Evolutionary conservation across 2,888 invertebrate species (phyloP).

Genomic region (Hartigia nigra): DNA sequence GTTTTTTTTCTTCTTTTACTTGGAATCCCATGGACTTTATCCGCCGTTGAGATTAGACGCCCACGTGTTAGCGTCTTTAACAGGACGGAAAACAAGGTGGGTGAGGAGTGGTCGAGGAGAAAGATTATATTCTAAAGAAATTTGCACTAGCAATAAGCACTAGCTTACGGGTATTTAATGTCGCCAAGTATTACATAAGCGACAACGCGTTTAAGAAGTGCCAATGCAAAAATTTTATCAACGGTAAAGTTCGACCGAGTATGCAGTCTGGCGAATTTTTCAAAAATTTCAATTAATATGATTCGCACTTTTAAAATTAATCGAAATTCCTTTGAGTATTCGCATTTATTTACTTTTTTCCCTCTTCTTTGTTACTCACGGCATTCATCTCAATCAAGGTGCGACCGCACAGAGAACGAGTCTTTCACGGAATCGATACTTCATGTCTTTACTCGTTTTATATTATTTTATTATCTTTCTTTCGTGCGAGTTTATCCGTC

Average conservation of each 20-base stretch:
- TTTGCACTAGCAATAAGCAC: conserved; percentile 23
- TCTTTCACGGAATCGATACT: not conserved
- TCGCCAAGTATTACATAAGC: conserved; percentile 5
- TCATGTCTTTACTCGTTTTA: not conserved
- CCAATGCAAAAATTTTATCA: not conserved
- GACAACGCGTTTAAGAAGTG: not conserved
- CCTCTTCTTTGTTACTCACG: not conserved
- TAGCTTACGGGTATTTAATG: not conserved
- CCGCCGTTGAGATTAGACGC: not conserved
- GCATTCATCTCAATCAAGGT: not conserved
- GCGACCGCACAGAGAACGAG: not conserved
- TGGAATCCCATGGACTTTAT: not conserved
- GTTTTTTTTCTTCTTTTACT: not conserved
- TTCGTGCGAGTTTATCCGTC: not conserved
- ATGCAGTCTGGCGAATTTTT: not conserved
- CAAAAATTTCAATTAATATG: not conserved
- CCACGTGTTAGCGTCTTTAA: not conserved
- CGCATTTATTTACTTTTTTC: not conserved
- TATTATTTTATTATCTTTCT: not conserved
- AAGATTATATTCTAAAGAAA: conserved; percentile 23
- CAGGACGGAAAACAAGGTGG: not conserved
- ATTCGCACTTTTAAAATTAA: not conserved
- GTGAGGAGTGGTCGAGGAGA: not conserved
- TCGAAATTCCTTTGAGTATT: not conserved
- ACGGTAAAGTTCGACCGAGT: not conserved